phyloP scores from a whole-genome alignment of 2,888 invertebrate species.

The Conistra vaccinii region DNA sequence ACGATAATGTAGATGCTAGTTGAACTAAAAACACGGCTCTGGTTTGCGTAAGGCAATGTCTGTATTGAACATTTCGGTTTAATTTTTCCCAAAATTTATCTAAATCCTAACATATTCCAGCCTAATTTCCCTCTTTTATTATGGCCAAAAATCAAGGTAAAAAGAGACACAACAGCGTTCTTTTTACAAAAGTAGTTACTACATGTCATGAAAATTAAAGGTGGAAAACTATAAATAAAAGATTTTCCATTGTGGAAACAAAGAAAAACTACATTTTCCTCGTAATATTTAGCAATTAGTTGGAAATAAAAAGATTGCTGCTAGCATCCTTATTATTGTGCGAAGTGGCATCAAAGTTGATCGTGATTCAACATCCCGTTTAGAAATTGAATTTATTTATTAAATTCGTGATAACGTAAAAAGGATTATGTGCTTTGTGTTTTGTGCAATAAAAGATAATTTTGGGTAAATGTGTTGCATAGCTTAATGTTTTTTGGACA shows the following conservation, averaged over 20 bases:
- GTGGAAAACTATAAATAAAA: not conserved
- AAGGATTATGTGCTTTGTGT: conserved; percentile 20
- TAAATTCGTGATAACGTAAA: conserved; percentile 8
- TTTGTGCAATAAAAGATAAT: not conserved
- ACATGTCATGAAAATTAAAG: not conserved
- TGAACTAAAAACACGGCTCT: not conserved
- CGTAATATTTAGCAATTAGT: conserved; percentile 16
- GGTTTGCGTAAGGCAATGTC: not conserved
- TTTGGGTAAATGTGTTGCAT: conserved; percentile 5
- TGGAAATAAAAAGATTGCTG: conserved; percentile 15
- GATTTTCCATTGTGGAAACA: not conserved
- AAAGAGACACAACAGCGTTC: too few relatives aligned
- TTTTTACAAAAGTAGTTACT: not conserved
- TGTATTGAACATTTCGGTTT: not conserved
- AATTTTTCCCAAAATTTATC: not conserved
- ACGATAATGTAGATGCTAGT: too few relatives aligned
- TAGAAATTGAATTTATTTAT: conserved; percentile 30
- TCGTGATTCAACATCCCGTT: conserved; percentile 29
- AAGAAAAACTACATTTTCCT: conserved; percentile 40
- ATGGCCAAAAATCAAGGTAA: not conserved
- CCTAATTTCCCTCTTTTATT: not conserved
- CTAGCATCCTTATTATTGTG: conserved; percentile 37
- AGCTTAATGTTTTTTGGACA: not conserved
- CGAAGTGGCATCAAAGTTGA: conserved; percentile 42
- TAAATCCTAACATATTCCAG: not conserved